phyloP scores from a whole-genome alignment of 2,113 vertebrate species.

The Sapayoa aenigma region DNA sequence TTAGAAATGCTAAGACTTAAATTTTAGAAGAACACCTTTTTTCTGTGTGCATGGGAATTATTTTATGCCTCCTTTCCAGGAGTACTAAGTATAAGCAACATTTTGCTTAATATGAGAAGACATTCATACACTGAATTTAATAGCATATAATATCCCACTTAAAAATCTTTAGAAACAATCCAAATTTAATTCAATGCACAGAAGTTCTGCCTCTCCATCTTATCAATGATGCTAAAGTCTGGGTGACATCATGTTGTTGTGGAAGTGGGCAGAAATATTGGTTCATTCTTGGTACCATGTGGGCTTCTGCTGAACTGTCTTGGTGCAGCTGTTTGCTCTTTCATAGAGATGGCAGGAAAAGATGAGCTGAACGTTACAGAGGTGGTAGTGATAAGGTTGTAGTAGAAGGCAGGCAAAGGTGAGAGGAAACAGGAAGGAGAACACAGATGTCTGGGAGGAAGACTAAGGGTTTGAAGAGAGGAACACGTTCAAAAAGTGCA shows the following conservation, averaged over 20 bases:
- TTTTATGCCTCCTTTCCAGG: background rate
- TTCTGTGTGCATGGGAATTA: background rate
- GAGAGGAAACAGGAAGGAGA: background rate
- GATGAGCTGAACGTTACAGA: background rate
- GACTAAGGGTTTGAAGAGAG: background rate
- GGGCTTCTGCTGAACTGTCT: background rate
- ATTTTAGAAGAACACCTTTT: background rate
- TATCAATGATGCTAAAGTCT: background rate
- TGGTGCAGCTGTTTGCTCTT: background rate
- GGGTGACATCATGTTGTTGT: background rate
- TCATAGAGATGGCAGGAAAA: background rate
- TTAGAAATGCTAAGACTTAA: background rate
- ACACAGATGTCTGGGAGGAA: background rate
- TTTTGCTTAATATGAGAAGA: background rate
- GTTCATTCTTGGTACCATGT: background rate
- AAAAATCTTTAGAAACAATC: background rate
- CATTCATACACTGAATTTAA: background rate
- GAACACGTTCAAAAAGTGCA: fast-evolving
- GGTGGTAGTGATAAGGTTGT: fast-evolving
- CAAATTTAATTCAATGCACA: background rate
- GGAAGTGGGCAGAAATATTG: background rate
- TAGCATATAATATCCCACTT: background rate
- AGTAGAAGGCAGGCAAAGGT: background rate
- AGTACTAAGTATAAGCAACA: background rate
- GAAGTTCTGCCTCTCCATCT: background rate